Base-by-base conservation (phyloP, 2,888 invertebrate genomes). In the Ormyrus thymus region DNA sequence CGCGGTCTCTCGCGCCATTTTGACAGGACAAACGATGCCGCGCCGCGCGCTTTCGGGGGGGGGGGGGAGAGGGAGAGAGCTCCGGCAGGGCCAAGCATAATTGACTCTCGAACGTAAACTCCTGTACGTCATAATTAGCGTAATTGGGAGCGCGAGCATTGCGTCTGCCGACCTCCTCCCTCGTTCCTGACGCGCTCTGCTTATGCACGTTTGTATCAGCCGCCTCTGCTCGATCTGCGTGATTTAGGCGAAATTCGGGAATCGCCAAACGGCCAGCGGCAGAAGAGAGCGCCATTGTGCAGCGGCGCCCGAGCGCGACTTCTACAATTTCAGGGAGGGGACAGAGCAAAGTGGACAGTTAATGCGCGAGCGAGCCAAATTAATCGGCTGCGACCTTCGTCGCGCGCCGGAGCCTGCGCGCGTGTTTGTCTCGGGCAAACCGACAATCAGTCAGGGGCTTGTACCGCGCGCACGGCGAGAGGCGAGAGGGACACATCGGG, bases 61-160 rank as follows among this genome's bases (percentile, higher is more conserved):
- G 4, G 11, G 46, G 9, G 50, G 46, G 56, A 50, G 9, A 6
- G 13, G 11, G 7, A 46, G 56, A 56, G 64, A 10, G 46, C 73
- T 10, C 13, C 59, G 45, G 78, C 53, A 68, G 15, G 56, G 71
- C 62, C 66, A 15, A 61, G 43, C 77, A 78, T 81, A 79, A 81
- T 81, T 79, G 79, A 81, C 81, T 77, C 77, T 77, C 81, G 77
- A 74, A 81, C 78, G 77, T 77, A 76, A 78, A 76, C 78, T 71
- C 73, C 64, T 72, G 78, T 80, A 69, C 79, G 80, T 81, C 81
- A 81, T 81, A 80, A 81, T 81, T 81, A 81, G 81, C 78, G 81
- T 81, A 81, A 81, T 81, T 81, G 79, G 80, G 69, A 80, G 66
- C 59, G 71, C 75, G 70, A 55, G 59, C 68, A 50, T 64, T 29